Evolutionary conservation across 2,888 invertebrate genomes (phyloP), one percentile per base, ranked within the genome.

Genomic region (Nemurella pictetii): DNA sequence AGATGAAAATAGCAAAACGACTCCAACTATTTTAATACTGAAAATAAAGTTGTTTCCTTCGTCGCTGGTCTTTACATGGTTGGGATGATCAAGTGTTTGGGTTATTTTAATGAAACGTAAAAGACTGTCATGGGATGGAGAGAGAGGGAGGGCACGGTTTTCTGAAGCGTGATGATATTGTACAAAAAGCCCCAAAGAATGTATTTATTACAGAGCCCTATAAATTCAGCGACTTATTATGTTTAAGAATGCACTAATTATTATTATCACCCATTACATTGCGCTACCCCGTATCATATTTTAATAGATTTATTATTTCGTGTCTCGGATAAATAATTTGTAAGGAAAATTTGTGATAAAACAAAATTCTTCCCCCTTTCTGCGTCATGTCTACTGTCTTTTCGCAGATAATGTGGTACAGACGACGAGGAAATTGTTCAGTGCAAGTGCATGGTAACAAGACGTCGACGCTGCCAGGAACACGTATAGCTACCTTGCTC

Each of bases 271-370:
- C 28, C 32, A 35, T 75, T 28, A 26, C 75, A 35, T n/a, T 80
- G 26, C 80, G 27, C 77, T 77, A 35, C 77, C 78, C 28, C 75
- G 29, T 85, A 78, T 35, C 75, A 83, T 85, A 85, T 83, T 85
- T 85, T 85, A 85, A 75, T 85, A 85, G 36, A 83, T 75, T 85
- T 85, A 85, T 85, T 85, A 85, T 83, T 85, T 75, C 73, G 32
- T 81, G 85, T 77, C 83, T 78, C 55, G 74, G 85, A 82, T 72
- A 82, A 81, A 29, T 30, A 32, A 30, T 84, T 84, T 84, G 75
- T 84, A 84, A 84, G 81, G 85, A 85, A 85, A 77, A 74, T 75
- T 28, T 77, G 36, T 83, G 85, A 83, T 82, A 55, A 85, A 81
- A 75, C 82, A 83, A 83, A 85, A 83, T 85, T 83, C 85, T 75